Evolutionary conservation across 1,140 invertebrate species (phyloP), one percentile per base, ranked within the genome.

Genomic region (Callitettix versicolor): DNA sequence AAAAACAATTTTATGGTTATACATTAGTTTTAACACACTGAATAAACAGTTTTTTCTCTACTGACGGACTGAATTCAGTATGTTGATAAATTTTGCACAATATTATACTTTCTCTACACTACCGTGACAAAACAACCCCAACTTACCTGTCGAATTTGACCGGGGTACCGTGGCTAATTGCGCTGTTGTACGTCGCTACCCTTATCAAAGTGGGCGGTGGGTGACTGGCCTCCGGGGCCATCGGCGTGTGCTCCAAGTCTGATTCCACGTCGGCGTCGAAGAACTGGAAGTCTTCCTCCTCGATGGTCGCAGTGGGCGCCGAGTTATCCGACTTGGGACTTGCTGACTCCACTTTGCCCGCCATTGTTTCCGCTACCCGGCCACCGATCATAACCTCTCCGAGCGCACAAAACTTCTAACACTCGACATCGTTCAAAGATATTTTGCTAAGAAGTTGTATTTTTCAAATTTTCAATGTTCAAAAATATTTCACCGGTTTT

Each of bases 291-390:
- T 57, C 56, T 17, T 57, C 55, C 22, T 57, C 56, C 36, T 55
- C 54, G 18, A 57, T 57, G 11, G 56, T 53, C 12, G 56, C 56
- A 12, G 56, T 57, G 12, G 56, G 56, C 41, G 50, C 56, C 41
- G 50, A 30, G 9, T 24, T 30, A 5, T 24, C 46, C 26, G 15
- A 14, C 53, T 34, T 11, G 5, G 42, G 26, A 24, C 43, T 46
- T n/a, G 43, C 17, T 1, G 33, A 33, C 33, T 30, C 30, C 3
- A 40, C 38, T 7, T 11, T 11, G 11, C 24, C 30, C 2, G 15
- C 33, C 6, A 51, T 51, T 26, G 22, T 36, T 24, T 9, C 7
- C 24, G 24, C 30, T 2, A 26, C 9, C 2, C 2, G 14, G 20
- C 22, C 14, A 9, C 43, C 4, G 22, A 20, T 36, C 48, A 51